Base-by-base conservation (phyloP, 2,888 invertebrate genomes). In the Drosophila dives region DNA sequence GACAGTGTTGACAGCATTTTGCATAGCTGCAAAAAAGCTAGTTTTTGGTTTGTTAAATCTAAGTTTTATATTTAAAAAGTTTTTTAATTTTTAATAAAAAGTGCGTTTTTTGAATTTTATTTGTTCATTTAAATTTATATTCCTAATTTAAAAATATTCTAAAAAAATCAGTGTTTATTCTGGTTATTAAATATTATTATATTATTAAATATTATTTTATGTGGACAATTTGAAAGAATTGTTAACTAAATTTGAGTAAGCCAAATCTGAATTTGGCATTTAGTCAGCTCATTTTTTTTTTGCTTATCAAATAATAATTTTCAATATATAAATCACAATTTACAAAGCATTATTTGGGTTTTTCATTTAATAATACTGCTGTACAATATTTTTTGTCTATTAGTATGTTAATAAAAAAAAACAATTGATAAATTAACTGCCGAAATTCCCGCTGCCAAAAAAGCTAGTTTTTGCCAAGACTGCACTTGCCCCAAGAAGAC, bases 1-100 rank as follows among this genome's bases (percentile, higher is more conserved):
- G 5, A 42, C 49, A 20, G 56, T 56, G 56, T 56, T 56, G 40
- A 42, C 56, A 56, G 17, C 54, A 32, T 54, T 36, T 26, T 23
- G 17, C 23, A 33, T 5, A 15, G 32, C 15, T 20, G 32, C n/a
- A 34, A 42, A 42, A 11, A 1, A 23, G 42, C 45, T 42, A 42
- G 11, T 42, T 15, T 32, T 6, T 0, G 32, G 2, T 2, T n/a
- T 15, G 15, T 8, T 1, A 3, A 38, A 7, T 23, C 15, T 5
- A 36, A 36, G 53, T 54, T 54, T 50, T 36, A 34, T 26, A 36
- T 12, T 23, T n/a, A 45, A 23, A 45, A 45, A 45, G 23, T 23
- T 45, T 20, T 20, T 15, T 2, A 4, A 15, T 23, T 23, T 15
- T 4, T 7, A 23, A 6, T 12, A 12, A 12, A 6, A 42, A 12